Evolutionary conservation across 1,140 invertebrate genomes (phyloP).

Genomic region (Oreohelix idahoensis): DNA sequence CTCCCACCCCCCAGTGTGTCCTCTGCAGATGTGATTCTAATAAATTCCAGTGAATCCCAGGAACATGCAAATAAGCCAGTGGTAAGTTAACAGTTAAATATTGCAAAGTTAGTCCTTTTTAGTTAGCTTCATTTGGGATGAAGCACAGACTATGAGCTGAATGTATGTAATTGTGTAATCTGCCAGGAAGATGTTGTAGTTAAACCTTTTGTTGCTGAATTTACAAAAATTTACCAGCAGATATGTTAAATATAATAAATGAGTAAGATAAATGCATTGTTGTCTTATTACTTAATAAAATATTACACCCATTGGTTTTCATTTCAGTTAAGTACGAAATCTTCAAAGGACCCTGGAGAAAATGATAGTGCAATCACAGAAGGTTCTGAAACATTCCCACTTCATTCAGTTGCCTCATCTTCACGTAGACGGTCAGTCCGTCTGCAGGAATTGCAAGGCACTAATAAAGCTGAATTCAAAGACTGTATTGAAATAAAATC

Average conservation of each 20-base stretch:
- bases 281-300: too few species aligned
- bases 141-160: too few species aligned
- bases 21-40: slow-evolving; percentile 23
- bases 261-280: too few species aligned
- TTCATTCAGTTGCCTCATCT: neutral
- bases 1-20: neutral
- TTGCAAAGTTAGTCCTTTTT: too few species aligned
- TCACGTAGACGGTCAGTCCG: neutral
- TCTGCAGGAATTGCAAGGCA: neutral
- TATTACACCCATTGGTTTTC: neutral
- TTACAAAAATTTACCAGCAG: too few species aligned
- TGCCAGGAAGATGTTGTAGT: too few species aligned
- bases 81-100: neutral
- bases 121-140: too few species aligned
- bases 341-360: neutral
- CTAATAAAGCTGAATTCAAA: too few species aligned
- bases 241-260: too few species aligned
- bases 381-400: neutral
- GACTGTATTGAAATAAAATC: neutral
- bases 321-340: neutral
- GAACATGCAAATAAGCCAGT: neutral
- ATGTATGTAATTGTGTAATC: too few species aligned
- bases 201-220: too few species aligned
- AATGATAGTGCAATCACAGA: neutral
- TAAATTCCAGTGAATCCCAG: slow-evolving; percentile 3